Evolutionary conservation across 2,113 vertebrate genomes (phyloP), one percentile per base, ranked within the genome.

Genomic region (Ammodytes marinus): DNA sequence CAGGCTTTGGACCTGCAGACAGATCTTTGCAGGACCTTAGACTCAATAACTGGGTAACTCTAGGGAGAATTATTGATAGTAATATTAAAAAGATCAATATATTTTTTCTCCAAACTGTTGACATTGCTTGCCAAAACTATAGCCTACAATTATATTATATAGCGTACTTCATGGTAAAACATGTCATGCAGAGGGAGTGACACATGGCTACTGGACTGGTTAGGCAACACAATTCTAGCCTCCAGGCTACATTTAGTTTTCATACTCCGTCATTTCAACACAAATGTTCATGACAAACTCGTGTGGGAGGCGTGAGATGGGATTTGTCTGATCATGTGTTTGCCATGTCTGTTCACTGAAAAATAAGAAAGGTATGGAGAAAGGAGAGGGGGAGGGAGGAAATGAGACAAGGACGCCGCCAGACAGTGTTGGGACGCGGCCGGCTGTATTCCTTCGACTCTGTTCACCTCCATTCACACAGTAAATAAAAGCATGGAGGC

Each of bases 401-500:
- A 83, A 84, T 86, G 91, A 90, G 84, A 88, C 83, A 68, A 93
- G 88, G 90, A 77, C 8, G 83, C 87, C 1, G 1, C 17, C 4
- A 2, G 5, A 57, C 27, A 58, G 78, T 88, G 74, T 88, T 91
- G 88, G 90, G 59, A 52, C 87, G 88, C 86, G 75, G 84, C 90
- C 88, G 5, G 73, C 74, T 86, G 63, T 82, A 52, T 88, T 86
- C 81, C 88, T 88, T 74, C 88, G 66, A 80, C 87, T 89, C 84
- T 43, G 66, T 89, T 89, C 88, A 84, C 85, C 80, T 91, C 91
- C 90, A 90, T 92, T 89, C 89, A 89, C 88, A 84, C 91, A 87
- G 86, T 90, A 90, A 91, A 90, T 88, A 89, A 80, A 86, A 92
- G 90, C 88, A 93, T 93, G 91, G 90, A 93, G 88, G 90, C 84